Evolutionary conservation across 2,113 vertebrate genomes (phyloP).

Genomic region (Chlorodrepanis virens): DNA sequence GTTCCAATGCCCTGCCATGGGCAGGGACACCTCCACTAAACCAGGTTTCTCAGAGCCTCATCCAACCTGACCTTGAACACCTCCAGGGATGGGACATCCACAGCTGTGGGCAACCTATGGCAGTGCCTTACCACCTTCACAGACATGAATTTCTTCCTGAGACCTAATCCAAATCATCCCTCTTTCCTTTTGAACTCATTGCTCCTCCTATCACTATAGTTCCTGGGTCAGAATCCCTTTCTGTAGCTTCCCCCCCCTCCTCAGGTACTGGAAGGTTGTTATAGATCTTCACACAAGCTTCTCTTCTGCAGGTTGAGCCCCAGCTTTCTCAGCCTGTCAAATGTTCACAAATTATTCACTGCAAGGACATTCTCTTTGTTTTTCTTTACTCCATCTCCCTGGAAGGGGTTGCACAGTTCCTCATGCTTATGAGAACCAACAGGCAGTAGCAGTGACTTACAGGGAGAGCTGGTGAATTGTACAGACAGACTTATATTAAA

Average conservation of each 20-base stretch:
- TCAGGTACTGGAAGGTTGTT: neutral
- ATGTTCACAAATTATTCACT: neutral
- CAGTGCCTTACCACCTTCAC: neutral
- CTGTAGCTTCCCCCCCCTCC: too few species aligned
- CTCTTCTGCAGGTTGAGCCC: neutral
- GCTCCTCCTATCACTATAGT: rapidly evolving
- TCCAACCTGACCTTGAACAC: neutral
- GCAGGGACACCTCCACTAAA: neutral
- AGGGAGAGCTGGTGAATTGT: neutral
- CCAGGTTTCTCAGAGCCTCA: neutral
- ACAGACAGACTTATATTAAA: neutral
- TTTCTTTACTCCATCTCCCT: neutral
- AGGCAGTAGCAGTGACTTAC: neutral
- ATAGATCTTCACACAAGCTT: neutral
- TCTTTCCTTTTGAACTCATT: neutral
- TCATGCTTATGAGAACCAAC: neutral
- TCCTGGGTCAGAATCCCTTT: neutral
- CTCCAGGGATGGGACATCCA: neutral
- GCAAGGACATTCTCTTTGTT: neutral
- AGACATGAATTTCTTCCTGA: neutral
- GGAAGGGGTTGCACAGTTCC: neutral
- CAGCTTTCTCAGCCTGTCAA: neutral
- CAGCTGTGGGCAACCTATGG: neutral
- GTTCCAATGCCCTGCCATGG: neutral
- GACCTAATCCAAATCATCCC: too few species aligned